Conservation (phyloP, 2,888 invertebrate species). For the Seira sanloemensis region DNA sequence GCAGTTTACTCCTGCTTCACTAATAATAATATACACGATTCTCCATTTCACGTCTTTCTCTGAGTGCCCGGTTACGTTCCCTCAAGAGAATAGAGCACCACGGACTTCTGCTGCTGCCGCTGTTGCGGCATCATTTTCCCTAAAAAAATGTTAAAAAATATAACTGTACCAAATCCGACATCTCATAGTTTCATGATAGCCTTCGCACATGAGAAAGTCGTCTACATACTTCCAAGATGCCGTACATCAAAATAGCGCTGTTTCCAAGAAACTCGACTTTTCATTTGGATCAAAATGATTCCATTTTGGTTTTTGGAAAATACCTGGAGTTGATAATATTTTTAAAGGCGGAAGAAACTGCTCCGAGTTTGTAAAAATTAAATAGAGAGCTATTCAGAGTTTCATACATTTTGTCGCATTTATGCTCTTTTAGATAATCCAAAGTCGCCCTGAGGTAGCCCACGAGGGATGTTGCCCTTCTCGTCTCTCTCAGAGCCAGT, state of each 20-base stretch:
- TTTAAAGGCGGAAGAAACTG: too few relatives aligned
- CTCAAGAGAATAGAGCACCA: slow-evolving; percentile 61
- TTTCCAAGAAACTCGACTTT: background rate
- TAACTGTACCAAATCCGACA: background rate
- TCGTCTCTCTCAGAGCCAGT: too few relatives aligned
- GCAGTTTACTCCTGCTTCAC: background rate
- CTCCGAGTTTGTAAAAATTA: too few relatives aligned
- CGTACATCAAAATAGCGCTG: slow-evolving; percentile 41
- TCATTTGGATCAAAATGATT: background rate
- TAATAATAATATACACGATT: slow-evolving; percentile 48
- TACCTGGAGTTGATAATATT: too few relatives aligned
- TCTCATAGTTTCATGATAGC: too few relatives aligned
- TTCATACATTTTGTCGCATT: too few relatives aligned
- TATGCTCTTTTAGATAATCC: too few relatives aligned
- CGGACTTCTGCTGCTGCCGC: slow-evolving; percentile 33
- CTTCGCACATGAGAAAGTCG: slow-evolving; percentile 35
- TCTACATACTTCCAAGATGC: slow-evolving; percentile 29
- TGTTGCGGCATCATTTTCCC: slow-evolving; percentile 46
- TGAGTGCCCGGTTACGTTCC: slow-evolving; percentile 59
- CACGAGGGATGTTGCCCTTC: too few relatives aligned
- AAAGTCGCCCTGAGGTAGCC: too few relatives aligned
- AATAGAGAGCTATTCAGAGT: too few relatives aligned
- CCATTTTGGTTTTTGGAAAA: background rate
- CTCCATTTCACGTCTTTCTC: slow-evolving; percentile 55
- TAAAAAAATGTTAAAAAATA: slow-evolving; percentile 35